phyloP scores from a whole-genome alignment of 2,888 invertebrate genomes.

The Tipula unca region DNA sequence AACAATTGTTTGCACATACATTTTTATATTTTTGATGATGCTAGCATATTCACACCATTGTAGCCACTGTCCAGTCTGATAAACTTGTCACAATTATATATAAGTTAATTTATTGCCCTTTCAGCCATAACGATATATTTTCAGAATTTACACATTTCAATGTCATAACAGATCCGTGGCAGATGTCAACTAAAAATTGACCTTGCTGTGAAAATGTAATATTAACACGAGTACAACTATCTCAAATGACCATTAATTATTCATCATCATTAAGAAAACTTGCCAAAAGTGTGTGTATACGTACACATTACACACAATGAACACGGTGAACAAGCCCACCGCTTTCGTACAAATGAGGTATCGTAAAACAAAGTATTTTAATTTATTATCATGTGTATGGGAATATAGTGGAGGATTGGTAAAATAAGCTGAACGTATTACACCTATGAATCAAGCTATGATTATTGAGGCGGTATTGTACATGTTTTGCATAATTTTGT shows the following conservation, averaged over 20 bases:
- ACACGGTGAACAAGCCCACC: background rate
- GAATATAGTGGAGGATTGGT: background rate
- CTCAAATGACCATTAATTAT: background rate
- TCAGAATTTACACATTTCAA: no score
- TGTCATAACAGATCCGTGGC: no score
- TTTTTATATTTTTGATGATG: background rate
- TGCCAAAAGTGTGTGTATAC: background rate
- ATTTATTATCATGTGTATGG: background rate
- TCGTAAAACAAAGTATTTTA: background rate
- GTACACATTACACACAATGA: background rate
- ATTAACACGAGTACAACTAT: background rate
- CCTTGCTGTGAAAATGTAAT: background rate
- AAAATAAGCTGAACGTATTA: background rate
- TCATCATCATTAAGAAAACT: background rate
- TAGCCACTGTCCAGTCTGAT: background rate
- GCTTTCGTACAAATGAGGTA: background rate
- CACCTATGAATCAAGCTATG: background rate
- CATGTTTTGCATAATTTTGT: background rate
- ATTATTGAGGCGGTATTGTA: background rate
- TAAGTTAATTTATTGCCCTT: no score
- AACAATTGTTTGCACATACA: background rate
- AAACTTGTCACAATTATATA: background rate
- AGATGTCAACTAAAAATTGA: background rate
- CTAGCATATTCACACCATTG: background rate
- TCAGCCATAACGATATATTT: no score